Conservation (phyloP, 2,113 vertebrate species). For the Cercocebus atys region DNA sequence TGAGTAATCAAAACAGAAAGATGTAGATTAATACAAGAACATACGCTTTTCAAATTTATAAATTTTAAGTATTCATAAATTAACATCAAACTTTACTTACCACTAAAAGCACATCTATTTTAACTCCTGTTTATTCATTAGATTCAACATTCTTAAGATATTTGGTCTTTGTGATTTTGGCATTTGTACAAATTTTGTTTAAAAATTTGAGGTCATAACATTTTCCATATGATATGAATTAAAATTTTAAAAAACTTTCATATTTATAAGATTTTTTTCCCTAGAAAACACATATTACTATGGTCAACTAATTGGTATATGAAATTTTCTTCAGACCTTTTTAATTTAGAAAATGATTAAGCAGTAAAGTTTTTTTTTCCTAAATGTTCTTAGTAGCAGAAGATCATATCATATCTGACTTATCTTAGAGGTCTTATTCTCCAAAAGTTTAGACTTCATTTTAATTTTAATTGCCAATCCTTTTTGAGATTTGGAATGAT, state of each 20-base stretch:
- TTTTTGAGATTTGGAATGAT: background rate
- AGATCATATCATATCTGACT: background rate
- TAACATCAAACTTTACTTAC: background rate
- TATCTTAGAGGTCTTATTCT: background rate
- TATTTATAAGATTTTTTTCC: background rate
- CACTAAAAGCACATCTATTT: background rate
- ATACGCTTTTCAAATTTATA: background rate
- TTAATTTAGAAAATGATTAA: background rate
- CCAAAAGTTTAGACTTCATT: background rate
- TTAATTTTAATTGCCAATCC: background rate
- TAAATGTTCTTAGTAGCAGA: background rate
- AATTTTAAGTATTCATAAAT: background rate
- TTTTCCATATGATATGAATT: background rate
- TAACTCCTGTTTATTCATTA: background rate
- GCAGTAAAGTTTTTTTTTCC: background rate
- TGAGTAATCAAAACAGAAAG: background rate
- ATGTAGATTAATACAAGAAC: background rate
- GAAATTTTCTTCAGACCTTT: background rate
- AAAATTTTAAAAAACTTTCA: background rate
- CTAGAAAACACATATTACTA: background rate
- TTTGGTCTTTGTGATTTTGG: background rate
- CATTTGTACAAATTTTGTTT: background rate
- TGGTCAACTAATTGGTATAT: background rate
- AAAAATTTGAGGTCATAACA: background rate
- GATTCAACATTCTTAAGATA: background rate